Evolutionary conservation across 1,140 invertebrate genomes (phyloP), one percentile per base, ranked within the genome.

Genomic region (Triops longicaudatus): DNA sequence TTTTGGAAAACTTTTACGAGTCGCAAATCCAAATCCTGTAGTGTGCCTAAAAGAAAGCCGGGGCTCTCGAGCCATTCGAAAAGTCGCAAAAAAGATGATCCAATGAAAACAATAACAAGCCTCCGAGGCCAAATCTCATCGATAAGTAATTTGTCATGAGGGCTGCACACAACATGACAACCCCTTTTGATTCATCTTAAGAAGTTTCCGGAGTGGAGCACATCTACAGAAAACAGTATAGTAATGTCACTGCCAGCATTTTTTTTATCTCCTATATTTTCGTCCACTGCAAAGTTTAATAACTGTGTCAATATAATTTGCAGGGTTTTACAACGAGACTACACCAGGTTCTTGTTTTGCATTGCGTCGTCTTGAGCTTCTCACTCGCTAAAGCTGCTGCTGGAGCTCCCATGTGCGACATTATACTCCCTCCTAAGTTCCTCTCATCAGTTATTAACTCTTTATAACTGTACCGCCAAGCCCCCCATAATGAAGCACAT

Each of bases 361-460:
- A 63, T 17, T 63, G 50, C 22, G 14, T 63, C 50, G 50, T 63
- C 17, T 63, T 63, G 31, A 2, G 31, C 50, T 63, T 22, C 50
- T 63, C 50, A 9, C 50, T 63, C 50, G 10, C 50, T 7, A 37
- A 63, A 63, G 50, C 50, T 63, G 50, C 50, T 63, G 50, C 50
- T 63, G 17, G 4, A 63, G 14, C 50, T 63, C 50, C 50, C 50
- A 63, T 63, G 50, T 63, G 50, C 50, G 50, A 22, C 50, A 17
- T 63, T 63, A 63, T 22, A n/a, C 50, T 22, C n/a, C 4, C 6
- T 6, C 14, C 22, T 22, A 22, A 63, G 50, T 63, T 7, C 50
- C 50, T 63, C 50, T 63, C 50, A 63, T 63, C 50, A 63, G 50
- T 63, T 63, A 63, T 63, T 63, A 63, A 63, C 50, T 63, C 50